phyloP scores from a whole-genome alignment of 2,888 invertebrate genomes.

The Malacosoma neustria region DNA sequence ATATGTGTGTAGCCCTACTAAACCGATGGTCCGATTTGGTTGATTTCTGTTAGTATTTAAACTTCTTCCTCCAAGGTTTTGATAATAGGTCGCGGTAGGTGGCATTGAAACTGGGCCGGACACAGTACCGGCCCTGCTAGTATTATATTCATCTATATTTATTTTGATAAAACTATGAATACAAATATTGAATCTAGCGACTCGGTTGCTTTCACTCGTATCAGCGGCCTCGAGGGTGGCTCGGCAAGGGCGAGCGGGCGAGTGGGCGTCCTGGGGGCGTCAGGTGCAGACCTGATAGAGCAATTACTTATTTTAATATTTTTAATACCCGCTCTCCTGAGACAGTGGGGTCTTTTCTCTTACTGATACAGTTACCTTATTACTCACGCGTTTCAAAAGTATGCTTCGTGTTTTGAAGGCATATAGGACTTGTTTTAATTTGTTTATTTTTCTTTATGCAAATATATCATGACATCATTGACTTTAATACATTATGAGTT shows the following conservation, averaged over 20 bases:
- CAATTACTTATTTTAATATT: slow-evolving; percentile 68
- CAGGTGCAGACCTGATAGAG: slow-evolving; percentile 62
- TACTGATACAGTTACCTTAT: slow-evolving; percentile 36
- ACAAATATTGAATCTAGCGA: slow-evolving; percentile 25
- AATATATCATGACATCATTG: too few relatives aligned
- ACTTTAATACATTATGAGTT: too few relatives aligned
- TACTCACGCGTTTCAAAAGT: slow-evolving; percentile 28
- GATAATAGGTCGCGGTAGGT: too few relatives aligned
- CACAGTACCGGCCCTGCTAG: too few relatives aligned
- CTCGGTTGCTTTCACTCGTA: slow-evolving; percentile 38
- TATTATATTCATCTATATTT: too few relatives aligned
- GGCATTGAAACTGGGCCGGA: too few relatives aligned
- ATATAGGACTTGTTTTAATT: too few relatives aligned
- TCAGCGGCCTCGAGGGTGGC: slow-evolving; percentile 19
- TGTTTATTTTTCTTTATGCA: too few relatives aligned
- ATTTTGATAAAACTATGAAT: slow-evolving; percentile 20
- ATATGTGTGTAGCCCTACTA: too few relatives aligned
- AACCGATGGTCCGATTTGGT: too few relatives aligned
- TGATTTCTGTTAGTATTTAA: too few relatives aligned
- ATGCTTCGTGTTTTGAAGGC: not conserved
- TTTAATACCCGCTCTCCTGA: slow-evolving; percentile 46
- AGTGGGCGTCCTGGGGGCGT: slow-evolving; percentile 26
- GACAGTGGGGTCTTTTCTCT: slow-evolving; percentile 33
- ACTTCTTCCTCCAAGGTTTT: too few relatives aligned
- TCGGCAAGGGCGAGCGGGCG: slow-evolving; percentile 22